Conservation (phyloP, 37 sponge, comb jelly and placozoan genomes). For the Cliona cf. orientalis region DNA sequence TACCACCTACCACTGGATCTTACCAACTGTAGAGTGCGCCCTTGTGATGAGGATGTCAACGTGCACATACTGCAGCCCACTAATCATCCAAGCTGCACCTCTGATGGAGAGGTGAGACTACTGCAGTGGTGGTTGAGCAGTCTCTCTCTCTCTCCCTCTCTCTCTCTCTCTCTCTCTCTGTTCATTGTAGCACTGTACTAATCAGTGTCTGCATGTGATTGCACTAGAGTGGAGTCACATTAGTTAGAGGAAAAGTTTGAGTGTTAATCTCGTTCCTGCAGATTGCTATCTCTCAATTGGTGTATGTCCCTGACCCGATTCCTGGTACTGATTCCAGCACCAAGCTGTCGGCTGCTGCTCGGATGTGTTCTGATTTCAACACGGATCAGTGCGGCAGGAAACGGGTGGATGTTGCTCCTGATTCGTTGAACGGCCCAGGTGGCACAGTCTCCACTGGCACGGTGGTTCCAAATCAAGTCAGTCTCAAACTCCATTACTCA, state of each 20-base stretch:
- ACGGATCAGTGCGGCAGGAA: neutral
- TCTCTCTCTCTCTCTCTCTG: too few species aligned
- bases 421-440: too few species aligned
- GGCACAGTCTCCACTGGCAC: neutral
- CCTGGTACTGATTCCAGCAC: neutral
- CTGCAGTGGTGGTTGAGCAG: too few species aligned
- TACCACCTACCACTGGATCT: too few species aligned
- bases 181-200: too few species aligned
- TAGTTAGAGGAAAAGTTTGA: too few species aligned
- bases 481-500: neutral
- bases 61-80: neutral
- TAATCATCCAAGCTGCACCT: neutral
- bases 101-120: constrained; percentile 9
- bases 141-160: too few species aligned
- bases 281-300: constrained; percentile 20
- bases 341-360: constrained; percentile 10
- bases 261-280: neutral
- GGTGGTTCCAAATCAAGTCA: neutral
- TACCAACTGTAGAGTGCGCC: too few species aligned
- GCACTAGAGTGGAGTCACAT: too few species aligned
- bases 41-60: neutral
- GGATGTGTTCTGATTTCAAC: constrained; percentile 8
- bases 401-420: neutral
- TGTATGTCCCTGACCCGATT: constrained; percentile 17
- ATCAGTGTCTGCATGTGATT: too few species aligned